These are phyloP conservation scores for Fragum sueziense DNA, from an alignment of 2,888 invertebrate genomes.

Conservation along the genomic window DNA sequence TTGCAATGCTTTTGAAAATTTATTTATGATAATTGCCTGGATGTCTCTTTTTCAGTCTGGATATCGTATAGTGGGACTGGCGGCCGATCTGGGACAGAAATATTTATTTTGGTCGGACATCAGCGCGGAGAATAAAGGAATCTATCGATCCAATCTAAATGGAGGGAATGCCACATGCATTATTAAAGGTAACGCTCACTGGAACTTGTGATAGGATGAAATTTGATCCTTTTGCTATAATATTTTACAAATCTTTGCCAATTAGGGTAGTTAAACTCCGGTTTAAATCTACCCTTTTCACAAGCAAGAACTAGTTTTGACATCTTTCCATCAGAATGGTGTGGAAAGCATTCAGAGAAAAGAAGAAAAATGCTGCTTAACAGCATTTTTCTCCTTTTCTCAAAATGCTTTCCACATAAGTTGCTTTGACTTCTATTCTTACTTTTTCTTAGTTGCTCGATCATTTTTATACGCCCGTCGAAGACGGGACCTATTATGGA, in stretches of 20 bases:
- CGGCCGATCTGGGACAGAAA: constrained; percentile 64
- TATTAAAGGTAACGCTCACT: constrained; percentile 61
- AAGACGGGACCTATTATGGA: too few species aligned
- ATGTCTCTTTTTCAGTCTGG: constrained; percentile 48
- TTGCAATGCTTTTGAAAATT: too few species aligned
- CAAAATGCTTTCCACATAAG: neutral
- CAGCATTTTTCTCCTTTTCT: neutral
- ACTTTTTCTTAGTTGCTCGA: too few species aligned
- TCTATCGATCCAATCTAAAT: constrained; percentile 65
- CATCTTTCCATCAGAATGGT: too few species aligned
- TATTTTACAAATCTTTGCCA: neutral
- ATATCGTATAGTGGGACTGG: constrained; percentile 64
- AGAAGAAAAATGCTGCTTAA: neutral
- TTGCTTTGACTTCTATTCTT: too few species aligned
- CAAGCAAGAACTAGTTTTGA: too few species aligned
- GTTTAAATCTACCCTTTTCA: too few species aligned
- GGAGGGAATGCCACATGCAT: constrained; percentile 63
- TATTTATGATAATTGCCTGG: too few species aligned
- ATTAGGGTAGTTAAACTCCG: neutral
- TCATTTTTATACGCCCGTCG: too few species aligned
- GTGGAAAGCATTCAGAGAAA: neutral
- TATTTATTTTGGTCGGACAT: constrained; percentile 73
- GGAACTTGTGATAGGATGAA: too few species aligned
- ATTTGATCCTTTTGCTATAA: too few species aligned
- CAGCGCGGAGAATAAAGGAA: constrained; percentile 61